Conservation (phyloP, 1,140 invertebrate species). For the Meloidogyne floridensis region DNA sequence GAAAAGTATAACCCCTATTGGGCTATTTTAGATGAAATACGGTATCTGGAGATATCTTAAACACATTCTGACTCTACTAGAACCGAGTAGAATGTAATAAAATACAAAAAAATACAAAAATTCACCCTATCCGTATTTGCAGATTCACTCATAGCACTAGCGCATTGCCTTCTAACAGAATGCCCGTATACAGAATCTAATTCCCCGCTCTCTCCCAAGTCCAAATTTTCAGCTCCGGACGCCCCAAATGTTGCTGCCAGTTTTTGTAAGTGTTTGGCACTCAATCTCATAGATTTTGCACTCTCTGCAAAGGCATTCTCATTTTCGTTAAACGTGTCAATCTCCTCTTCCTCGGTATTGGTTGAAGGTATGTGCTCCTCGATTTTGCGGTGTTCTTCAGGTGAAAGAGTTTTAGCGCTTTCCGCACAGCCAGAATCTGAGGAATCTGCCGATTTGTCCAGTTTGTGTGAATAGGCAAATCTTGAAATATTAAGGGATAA, state of each 20-base stretch:
- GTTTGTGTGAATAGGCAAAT: slow-evolving; percentile 4
- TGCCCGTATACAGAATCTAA: neutral
- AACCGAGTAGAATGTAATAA: no score
- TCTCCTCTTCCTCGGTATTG: neutral
- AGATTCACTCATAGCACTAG: slow-evolving; percentile 8
- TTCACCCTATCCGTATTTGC: neutral
- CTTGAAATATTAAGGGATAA: neutral
- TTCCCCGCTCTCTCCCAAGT: neutral
- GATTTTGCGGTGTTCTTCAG: neutral
- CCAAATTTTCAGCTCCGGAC: no score
- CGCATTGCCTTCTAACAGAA: neutral
- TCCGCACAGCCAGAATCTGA: neutral
- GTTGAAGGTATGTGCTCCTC: neutral
- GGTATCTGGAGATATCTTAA: no score
- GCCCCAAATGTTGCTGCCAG: neutral
- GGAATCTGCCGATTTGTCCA: neutral
- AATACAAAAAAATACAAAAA: neutral
- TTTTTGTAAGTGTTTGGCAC: slow-evolving; percentile 4
- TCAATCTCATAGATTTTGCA: slow-evolving; percentile 3
- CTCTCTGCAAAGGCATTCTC: neutral
- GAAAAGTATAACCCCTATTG: no score
- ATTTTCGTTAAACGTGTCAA: neutral
- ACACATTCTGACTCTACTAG: no score
- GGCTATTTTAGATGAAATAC: no score
- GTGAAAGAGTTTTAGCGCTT: neutral